Base-by-base conservation (phyloP, 1,140 invertebrate species). In the Chrysomallon squamiferum region DNA sequence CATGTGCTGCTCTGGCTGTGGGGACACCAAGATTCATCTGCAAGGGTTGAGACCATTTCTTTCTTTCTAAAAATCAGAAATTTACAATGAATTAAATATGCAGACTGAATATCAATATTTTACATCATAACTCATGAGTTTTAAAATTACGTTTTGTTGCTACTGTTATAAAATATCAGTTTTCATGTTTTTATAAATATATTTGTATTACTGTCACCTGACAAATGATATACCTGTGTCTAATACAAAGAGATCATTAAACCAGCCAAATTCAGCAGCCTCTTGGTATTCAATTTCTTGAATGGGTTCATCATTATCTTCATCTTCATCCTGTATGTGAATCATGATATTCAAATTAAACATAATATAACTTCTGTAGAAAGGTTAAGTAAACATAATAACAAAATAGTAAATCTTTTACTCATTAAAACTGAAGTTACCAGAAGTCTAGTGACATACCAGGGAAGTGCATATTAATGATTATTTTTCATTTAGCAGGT, bases 201-300 rank as follows among this genome's bases (percentile, higher is more conserved):
- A n/a, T n/a, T n/a, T n/a, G n/a, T n/a, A n/a, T n/a, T n/a, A n/a
- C n/a, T n/a, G n/a, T n/a, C n/a, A n/a, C n/a, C n/a, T n/a, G n/a
- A n/a, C n/a, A n/a, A n/a, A n/a, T n/a, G n/a, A n/a, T n/a, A n/a
- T 58, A 85, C 83, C 76, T 72, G 83, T 84, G 59, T 85, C 77
- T 67, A 78, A 76, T 13, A 81, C 68, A 72, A 70, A 79, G 1
- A 85, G 66, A 59, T 84, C 82, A 75, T 84, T 81, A 58, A 84
- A 84, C 83, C 83, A 85, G 32, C 82, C 82, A 78, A 84, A 84
- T 33, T 81, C 73, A 33, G 81, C 83, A 18, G 71, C 80, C 15
- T 81, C 73, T 33, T 83, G 77, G 3, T 63, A 61, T 6, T 64
- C 61, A 2, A 35, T 59, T 58, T 75, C 79, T 32, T 76, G 74